Percentiles rank a stretch among this genome's conserved stretches.
phyloP scores from a whole-genome alignment of 2,113 vertebrate genomes.

The Atherinomorus stipes region DNA sequence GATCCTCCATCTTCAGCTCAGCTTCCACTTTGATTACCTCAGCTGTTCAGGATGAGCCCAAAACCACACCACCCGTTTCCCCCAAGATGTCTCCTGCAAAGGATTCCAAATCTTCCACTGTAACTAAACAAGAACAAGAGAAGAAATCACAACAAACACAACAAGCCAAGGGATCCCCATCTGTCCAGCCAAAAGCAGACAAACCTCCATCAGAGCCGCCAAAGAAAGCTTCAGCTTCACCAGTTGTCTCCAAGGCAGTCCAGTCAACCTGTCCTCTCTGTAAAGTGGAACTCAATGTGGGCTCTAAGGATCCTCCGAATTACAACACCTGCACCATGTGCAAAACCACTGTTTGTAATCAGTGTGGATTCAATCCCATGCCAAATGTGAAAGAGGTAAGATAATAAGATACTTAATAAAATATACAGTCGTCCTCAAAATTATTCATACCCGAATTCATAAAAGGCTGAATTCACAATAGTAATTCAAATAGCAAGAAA shows the following conservation, averaged over 20 bases:
- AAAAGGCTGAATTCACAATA: no score
- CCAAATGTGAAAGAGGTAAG: slow-evolving; percentile 91
- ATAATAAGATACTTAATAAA: not conserved
- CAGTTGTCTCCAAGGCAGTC: slow-evolving; percentile 48
- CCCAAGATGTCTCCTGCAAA: slow-evolving; percentile 67
- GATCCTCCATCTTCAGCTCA: slow-evolving; percentile 81
- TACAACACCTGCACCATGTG: slow-evolving; percentile 93
- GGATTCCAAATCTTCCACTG: slow-evolving; percentile 52
- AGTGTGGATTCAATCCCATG: slow-evolving; percentile 96
- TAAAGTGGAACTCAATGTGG: slow-evolving; percentile 89
- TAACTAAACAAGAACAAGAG: slow-evolving; percentile 57
- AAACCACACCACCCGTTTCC: slow-evolving; percentile 69
- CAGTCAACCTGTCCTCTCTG: slow-evolving; percentile 87
- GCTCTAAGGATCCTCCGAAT: slow-evolving; percentile 89
- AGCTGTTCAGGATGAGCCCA: slow-evolving; percentile 76
- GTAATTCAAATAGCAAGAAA: no score
- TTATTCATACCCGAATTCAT: no score
- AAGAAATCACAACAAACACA: slow-evolving; percentile 71
- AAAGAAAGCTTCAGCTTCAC: slow-evolving; percentile 41
- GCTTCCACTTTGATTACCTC: slow-evolving; percentile 83
- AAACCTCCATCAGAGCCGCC: slow-evolving; percentile 61
- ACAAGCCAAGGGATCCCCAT: slow-evolving; percentile 65
- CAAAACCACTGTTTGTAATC: slow-evolving; percentile 91
- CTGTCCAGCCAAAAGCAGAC: slow-evolving; percentile 52
- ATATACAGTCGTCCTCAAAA: no score